A percentile compares a stretch with the other conserved stretches of the same genome.
Conservation (phyloP, 2,888 invertebrate species). For the Sesamia inferens region DNA sequence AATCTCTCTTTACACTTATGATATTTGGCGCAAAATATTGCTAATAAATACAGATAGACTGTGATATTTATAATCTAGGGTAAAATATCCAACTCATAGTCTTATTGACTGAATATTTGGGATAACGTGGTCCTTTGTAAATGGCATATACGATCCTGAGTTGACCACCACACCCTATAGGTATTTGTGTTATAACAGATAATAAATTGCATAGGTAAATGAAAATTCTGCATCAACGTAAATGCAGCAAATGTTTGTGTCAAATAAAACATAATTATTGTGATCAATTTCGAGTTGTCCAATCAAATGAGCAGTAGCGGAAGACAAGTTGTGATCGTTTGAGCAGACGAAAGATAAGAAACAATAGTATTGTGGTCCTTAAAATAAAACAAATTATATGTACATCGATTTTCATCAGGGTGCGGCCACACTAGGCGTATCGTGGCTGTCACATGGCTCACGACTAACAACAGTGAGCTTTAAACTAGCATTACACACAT, state of each 20-base stretch:
- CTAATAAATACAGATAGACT: slow-evolving; percentile 59
- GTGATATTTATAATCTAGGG: slow-evolving; percentile 30
- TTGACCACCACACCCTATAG: slow-evolving; percentile 27
- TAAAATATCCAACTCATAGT: slow-evolving; percentile 30
- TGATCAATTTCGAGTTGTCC: slow-evolving; percentile 54
- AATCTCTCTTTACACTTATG: slow-evolving; percentile 56
- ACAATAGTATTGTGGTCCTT: slow-evolving; percentile 55
- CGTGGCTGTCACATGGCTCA: slow-evolving; percentile 41
- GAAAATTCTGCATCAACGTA: slow-evolving; percentile 53
- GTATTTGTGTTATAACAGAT: slow-evolving; percentile 27
- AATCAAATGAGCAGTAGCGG: slow-evolving; percentile 77
- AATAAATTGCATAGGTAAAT: slow-evolving; percentile 35
- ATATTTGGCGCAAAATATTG: slow-evolving; percentile 78
- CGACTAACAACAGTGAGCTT: slow-evolving; percentile 48
- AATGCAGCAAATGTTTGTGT: slow-evolving; percentile 56
- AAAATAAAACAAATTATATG: slow-evolving; percentile 61
- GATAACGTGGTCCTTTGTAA: slow-evolving; percentile 39
- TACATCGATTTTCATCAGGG: slow-evolving; percentile 55
- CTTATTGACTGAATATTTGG: slow-evolving; percentile 19
- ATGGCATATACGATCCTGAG: slow-evolving; percentile 22
- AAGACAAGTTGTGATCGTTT: slow-evolving; percentile 82
- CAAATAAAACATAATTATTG: slow-evolving; percentile 23
- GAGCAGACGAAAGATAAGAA: slow-evolving; percentile 70
- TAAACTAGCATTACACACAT: slow-evolving; percentile 47
- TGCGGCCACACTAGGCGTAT: slow-evolving; percentile 59